Percentiles rank a stretch among this genome's conserved stretches.
These are phyloP conservation scores for Himalopsyche japonica DNA, from an alignment of 2,888 invertebrate species.

Conservation along the genomic window DNA sequence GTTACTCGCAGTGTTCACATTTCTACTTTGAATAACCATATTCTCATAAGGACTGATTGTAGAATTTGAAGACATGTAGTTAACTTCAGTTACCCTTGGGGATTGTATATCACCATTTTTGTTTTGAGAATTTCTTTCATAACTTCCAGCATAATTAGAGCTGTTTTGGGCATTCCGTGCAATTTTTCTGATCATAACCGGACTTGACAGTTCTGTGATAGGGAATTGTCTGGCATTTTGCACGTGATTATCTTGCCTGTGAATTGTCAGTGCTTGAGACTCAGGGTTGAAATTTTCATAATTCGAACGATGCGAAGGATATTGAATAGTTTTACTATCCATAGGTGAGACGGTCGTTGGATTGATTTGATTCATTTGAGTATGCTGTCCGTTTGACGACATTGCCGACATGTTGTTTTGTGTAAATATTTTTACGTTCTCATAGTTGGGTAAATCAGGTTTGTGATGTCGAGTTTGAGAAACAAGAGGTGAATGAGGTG, in stretches of 20 bases:
- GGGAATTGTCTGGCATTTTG: conserved; percentile 43
- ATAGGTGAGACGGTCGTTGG: conserved; percentile 23
- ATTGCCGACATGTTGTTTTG: conserved; percentile 46
- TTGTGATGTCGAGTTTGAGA: conserved; percentile 43
- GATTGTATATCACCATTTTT: conserved; percentile 43
- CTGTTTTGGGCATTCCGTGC: conserved; percentile 38
- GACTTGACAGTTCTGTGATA: conserved; percentile 53
- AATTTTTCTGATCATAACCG: conserved; percentile 51
- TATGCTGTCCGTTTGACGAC: conserved; percentile 52
- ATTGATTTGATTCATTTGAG: conserved; percentile 42
- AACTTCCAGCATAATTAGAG: conserved; percentile 26
- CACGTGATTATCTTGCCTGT: conserved; percentile 54
- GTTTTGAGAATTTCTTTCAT: conserved; percentile 21
- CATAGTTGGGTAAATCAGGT: conserved; percentile 55
- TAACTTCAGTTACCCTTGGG: conserved; percentile 40
- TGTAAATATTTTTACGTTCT: conserved; percentile 56
- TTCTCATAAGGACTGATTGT: conserved; percentile 65
- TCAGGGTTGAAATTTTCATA: conserved; percentile 46
- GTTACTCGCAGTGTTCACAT: background rate
- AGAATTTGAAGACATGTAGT: background rate
- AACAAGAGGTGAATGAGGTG: background rate
- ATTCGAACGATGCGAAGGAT: conserved; percentile 43
- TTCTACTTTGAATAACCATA: conserved; percentile 50
- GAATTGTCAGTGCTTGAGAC: conserved; percentile 42
- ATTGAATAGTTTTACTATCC: conserved; percentile 43